Percentiles rank a stretch among this genome's conserved stretches.
phyloP scores from a whole-genome alignment of 2,113 vertebrate species.

The Corvus cornix region DNA sequence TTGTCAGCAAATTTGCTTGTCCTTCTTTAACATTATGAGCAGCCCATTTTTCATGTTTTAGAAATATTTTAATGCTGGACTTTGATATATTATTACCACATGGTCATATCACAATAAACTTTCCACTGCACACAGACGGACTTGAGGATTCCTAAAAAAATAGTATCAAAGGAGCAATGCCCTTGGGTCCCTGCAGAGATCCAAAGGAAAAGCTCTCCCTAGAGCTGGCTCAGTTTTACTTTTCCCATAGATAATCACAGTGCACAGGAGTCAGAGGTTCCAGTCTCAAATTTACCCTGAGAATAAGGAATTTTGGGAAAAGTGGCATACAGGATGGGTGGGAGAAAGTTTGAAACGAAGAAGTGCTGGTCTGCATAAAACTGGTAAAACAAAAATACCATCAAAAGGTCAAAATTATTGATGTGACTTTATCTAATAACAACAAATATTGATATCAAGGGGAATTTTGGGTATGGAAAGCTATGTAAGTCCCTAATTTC shows the following conservation, averaged over 20 bases:
- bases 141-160: constrained; percentile 55
- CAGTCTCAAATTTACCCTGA: constrained; percentile 53
- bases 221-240: constrained; percentile 65
- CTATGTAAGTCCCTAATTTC: background rate
- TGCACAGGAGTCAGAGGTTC: constrained; percentile 29
- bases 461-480: background rate
- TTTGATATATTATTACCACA: constrained; percentile 67
- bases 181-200: constrained; percentile 54
- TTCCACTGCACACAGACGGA: constrained; percentile 9
- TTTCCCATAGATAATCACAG: constrained; percentile 70
- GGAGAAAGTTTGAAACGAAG: background rate
- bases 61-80: constrained; percentile 63
- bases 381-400: background rate
- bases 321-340: rapidly evolving
- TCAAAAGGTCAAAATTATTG: background rate
- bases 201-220: constrained; percentile 61
- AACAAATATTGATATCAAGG: background rate
- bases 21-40: constrained; percentile 32
- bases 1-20: constrained; percentile 58
- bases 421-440: background rate
- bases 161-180: constrained; percentile 54
- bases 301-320: background rate
- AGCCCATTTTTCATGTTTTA: constrained; percentile 45
- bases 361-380: background rate
- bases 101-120: constrained; percentile 63